These are phyloP conservation scores for Drosophila parthenogenetica DNA, from an alignment of 2,888 invertebrate genomes.

Conservation along the genomic window DNA sequence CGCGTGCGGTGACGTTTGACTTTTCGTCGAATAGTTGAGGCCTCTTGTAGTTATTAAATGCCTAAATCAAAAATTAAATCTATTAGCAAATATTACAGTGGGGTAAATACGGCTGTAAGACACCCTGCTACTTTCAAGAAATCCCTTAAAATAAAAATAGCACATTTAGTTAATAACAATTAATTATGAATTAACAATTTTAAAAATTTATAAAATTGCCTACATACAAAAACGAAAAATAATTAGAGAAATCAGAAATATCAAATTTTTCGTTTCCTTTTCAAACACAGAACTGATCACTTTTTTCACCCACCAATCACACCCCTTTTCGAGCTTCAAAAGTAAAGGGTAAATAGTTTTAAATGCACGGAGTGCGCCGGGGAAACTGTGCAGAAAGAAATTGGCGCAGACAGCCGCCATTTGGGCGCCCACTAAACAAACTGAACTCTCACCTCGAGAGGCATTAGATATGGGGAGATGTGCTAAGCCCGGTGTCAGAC, in stretches of 20 bases:
- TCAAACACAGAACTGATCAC: too few species aligned
- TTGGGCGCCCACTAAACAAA: slow-evolving; percentile 61
- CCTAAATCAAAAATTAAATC: slow-evolving; percentile 16
- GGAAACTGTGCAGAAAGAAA: slow-evolving; percentile 18
- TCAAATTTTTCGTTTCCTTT: too few species aligned
- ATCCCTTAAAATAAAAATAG: too few species aligned
- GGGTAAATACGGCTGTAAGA: neutral
- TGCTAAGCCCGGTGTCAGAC: slow-evolving; percentile 35
- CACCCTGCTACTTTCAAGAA: too few species aligned
- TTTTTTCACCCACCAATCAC: too few species aligned
- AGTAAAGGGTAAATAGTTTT: too few species aligned
- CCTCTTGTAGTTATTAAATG: slow-evolving; percentile 20
- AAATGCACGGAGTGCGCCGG: neutral
- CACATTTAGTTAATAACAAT: too few species aligned
- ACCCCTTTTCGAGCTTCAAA: too few species aligned
- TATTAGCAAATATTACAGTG: neutral
- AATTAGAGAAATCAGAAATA: too few species aligned
- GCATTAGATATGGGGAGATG: slow-evolving; percentile 23
- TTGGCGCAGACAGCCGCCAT: slow-evolving; percentile 56
- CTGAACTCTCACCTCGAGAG: slow-evolving; percentile 72
- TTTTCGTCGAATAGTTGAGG: slow-evolving; percentile 9
- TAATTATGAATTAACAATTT: too few species aligned
- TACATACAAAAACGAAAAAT: too few species aligned
- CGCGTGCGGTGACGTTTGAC: slow-evolving; percentile 47
- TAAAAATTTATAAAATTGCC: too few species aligned